Percentiles rank a stretch among this genome's conserved stretches.
Evolutionary conservation across 2,113 vertebrate genomes (phyloP).

Genomic region (Suricata suricatta): DNA sequence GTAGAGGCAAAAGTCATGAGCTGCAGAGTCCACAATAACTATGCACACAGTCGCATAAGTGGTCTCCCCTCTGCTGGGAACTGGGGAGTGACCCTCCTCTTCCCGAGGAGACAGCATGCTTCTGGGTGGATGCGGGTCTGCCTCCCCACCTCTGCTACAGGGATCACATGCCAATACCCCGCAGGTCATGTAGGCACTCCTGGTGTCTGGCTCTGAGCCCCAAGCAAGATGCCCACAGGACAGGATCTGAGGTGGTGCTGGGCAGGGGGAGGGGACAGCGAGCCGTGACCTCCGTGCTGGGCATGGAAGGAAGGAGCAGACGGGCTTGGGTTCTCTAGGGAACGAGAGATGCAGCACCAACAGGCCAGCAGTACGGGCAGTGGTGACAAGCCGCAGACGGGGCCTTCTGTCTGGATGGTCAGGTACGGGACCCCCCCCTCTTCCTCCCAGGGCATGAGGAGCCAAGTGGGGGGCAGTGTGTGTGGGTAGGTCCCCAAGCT

Average conservation of each 20-base stretch:
- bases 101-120: background rate
- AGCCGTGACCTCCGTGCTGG: too few relatives aligned
- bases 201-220: background rate
- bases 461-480: background rate
- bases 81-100: background rate
- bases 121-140: background rate
- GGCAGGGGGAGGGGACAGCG: background rate
- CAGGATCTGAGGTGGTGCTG: background rate
- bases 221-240: background rate
- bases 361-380: background rate
- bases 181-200: background rate
- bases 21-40: background rate
- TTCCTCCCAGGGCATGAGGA: background rate
- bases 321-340: background rate
- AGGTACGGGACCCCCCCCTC: background rate
- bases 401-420: too few relatives aligned
- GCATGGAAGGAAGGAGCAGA: background rate
- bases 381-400: background rate
- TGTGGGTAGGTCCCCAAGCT: accelerated
- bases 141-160: background rate
- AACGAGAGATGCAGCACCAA: background rate
- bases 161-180: background rate
- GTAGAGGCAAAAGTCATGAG: background rate
- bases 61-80: background rate
- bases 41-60: background rate